phyloP scores from a whole-genome alignment of 2,888 invertebrate genomes.

The Eretmocerus hayati region DNA sequence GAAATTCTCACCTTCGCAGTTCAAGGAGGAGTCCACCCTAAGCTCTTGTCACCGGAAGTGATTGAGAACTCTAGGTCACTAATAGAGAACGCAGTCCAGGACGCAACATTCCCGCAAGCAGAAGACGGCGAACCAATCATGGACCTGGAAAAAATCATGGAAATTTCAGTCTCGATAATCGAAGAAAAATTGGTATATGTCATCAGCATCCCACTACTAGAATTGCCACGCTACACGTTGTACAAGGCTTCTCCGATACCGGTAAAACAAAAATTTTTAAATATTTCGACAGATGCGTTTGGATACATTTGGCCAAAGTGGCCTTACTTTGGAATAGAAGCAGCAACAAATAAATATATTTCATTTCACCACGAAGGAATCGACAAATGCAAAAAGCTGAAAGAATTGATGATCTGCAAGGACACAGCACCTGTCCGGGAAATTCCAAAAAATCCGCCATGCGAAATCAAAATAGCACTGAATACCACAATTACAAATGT shows the following conservation, averaged over 20 bases:
- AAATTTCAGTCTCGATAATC: no score
- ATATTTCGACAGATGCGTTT: not conserved
- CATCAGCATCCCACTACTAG: not conserved
- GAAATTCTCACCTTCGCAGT: no score
- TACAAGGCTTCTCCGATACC: not conserved
- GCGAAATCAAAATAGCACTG: not conserved
- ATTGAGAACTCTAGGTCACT: no score
- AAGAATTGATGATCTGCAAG: not conserved
- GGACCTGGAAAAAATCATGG: no score
- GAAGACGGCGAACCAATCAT: no score
- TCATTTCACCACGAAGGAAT: not conserved
- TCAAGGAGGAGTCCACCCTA: no score
- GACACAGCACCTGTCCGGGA: not conserved
- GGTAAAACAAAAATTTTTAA: not conserved
- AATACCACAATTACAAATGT: not conserved
- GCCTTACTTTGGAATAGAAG: not conserved
- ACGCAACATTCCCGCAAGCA: no score
- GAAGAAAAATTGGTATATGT: not conserved
- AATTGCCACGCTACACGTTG: not conserved
- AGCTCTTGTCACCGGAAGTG: no score
- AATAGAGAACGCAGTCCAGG: no score
- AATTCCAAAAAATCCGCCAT: not conserved
- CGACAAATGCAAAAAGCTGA: not conserved
- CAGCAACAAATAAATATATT: not conserved
- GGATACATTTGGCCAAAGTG: not conserved